Conservation (phyloP, 2,113 vertebrate species). For the Apodemus sylvaticus region DNA sequence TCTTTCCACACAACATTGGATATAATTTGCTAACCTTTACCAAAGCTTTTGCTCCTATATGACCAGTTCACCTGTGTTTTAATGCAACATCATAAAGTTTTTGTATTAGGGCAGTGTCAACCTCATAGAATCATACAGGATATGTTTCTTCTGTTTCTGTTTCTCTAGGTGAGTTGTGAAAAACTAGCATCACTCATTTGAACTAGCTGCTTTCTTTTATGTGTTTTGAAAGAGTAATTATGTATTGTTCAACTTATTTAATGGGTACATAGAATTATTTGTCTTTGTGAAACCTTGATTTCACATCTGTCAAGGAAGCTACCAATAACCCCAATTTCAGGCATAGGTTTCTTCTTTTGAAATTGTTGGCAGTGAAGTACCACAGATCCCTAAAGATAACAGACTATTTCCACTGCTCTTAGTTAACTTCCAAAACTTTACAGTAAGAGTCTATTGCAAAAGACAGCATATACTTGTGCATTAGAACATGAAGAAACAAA, state of each 20-base stretch:
- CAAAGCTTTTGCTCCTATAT: slow-evolving; percentile 23
- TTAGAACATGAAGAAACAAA: neutral
- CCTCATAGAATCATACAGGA: neutral
- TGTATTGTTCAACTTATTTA: neutral
- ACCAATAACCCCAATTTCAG: neutral
- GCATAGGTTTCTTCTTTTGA: neutral
- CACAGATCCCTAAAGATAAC: neutral
- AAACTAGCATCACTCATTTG: neutral
- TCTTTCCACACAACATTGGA: neutral
- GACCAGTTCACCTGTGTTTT: neutral
- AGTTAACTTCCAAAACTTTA: neutral
- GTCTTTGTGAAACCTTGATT: neutral
- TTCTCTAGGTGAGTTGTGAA: neutral
- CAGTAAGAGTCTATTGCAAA: neutral
- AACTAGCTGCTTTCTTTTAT: neutral
- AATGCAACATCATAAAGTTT: neutral
- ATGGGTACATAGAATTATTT: neutral
- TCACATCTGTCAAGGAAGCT: neutral
- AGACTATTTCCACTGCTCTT: neutral
- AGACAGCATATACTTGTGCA: neutral
- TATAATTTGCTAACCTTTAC: neutral
- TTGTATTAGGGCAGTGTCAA: neutral
- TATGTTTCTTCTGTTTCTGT: neutral
- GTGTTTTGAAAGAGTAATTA: neutral
- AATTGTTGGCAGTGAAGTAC: neutral